Conservation (phyloP, 2,888 invertebrate species). For the Habrosyne pyritoides region DNA sequence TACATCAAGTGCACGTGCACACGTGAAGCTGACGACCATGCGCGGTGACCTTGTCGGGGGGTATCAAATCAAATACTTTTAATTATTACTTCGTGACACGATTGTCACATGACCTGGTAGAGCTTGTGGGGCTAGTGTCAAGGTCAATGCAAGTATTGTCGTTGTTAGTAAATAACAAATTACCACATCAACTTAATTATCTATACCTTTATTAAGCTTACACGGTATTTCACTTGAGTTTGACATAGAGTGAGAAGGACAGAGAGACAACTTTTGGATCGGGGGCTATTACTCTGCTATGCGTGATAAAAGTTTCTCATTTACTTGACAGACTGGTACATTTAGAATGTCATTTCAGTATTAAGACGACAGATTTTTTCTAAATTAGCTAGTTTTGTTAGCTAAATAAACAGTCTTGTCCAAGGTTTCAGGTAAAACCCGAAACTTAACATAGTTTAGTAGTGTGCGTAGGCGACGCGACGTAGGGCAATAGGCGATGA, state of each 20-base stretch:
- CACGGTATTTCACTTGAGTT: background rate
- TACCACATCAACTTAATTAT: background rate
- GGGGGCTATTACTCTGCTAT: no score
- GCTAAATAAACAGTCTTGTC: background rate
- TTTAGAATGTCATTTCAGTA: no score
- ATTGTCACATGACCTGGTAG: constrained; percentile 31
- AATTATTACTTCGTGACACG: constrained; percentile 46
- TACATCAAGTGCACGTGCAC: constrained; percentile 1
- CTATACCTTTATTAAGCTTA: background rate
- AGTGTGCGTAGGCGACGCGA: background rate
- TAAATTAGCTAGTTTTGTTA: no score
- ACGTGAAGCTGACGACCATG: constrained; percentile 27
- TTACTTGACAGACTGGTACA: no score
- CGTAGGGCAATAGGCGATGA: background rate
- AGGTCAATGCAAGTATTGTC: constrained; percentile 19
- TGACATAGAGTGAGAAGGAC: background rate
- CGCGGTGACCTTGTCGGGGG: constrained; percentile 51
- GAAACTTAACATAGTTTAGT: background rate
- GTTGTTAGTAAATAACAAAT: background rate
- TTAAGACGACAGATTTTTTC: no score
- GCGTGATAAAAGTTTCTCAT: no score
- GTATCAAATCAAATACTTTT: constrained; percentile 41
- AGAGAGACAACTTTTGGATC: background rate
- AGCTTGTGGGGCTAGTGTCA: constrained; percentile 30
- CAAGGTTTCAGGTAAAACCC: background rate